These are phyloP conservation scores for Drosophila anomalata DNA, from an alignment of 2,888 invertebrate species.

Conservation along the genomic window DNA sequence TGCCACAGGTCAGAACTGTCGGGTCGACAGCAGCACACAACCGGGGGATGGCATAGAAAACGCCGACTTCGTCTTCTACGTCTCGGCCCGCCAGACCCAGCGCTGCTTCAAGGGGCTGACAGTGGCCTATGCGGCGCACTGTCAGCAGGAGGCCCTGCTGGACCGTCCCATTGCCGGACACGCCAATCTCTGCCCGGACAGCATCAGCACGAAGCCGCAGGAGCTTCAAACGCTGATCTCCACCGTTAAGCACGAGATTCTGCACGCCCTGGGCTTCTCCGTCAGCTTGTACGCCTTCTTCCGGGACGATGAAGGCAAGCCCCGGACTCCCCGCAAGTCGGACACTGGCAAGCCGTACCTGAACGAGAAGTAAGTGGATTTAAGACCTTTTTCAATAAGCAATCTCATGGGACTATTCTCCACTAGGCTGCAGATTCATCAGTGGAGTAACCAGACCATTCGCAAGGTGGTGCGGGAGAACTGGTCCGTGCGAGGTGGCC, in stretches of 20 bases:
- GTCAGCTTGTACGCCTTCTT: constrained; percentile 97
- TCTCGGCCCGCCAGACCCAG: constrained; percentile 96
- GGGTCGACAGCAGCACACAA: constrained; percentile 85
- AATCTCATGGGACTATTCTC: not conserved
- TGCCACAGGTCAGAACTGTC: constrained; percentile 93
- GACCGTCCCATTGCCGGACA: constrained; percentile 99
- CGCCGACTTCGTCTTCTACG: constrained; percentile 98
- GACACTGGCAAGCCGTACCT: constrained; percentile 95
- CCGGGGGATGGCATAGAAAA: constrained; percentile 89
- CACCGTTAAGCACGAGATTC: constrained; percentile 99
- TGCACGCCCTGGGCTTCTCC: constrained; percentile 98
- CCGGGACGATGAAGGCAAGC: constrained; percentile 94
- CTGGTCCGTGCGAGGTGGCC: constrained; percentile 93
- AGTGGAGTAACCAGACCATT: constrained; percentile 96
- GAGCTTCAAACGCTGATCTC: constrained; percentile 96
- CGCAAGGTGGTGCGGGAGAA: constrained; percentile 87
- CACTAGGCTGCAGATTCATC: constrained; percentile 93
- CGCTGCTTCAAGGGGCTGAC: constrained; percentile 96
- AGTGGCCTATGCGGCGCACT: constrained; percentile 99
- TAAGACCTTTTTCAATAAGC: not conserved
- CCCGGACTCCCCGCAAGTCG: constrained; percentile 90
- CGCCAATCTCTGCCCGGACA: constrained; percentile 98
- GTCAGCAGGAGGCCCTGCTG: constrained; percentile 96
- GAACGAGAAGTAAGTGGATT: constrained; percentile 90
- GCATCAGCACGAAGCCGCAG: constrained; percentile 95